phyloP scores from a whole-genome alignment of 2,113 vertebrate genomes.

The Aspiorhynchus laticeps region DNA sequence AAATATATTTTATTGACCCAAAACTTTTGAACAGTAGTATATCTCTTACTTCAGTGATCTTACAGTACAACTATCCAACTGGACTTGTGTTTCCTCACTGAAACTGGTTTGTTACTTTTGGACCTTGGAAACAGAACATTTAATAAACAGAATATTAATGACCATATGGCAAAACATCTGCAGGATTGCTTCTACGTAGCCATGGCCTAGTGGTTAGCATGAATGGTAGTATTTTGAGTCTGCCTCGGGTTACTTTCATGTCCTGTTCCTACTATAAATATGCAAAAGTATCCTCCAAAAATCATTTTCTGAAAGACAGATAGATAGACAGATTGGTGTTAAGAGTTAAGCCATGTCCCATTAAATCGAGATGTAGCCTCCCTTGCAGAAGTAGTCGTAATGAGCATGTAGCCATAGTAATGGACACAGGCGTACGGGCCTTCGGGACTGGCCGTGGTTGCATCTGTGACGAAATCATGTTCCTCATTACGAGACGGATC shows the following conservation, averaged over 20 bases:
- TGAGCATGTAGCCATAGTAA: slow-evolving; percentile 16
- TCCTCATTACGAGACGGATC: slow-evolving; percentile 36
- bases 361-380: slow-evolving; percentile 1
- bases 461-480: slow-evolving; percentile 9
- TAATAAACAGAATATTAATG: slow-evolving; percentile 20
- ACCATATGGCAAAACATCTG: slow-evolving; percentile 11
- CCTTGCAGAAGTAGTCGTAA: slow-evolving; percentile 8
- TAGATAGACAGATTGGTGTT: slow-evolving; percentile 8
- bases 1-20: background rate
- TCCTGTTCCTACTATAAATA: background rate
- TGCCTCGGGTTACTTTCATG: background rate
- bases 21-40: background rate
- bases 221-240: background rate
- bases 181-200: background rate
- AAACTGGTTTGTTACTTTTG: background rate
- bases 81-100: background rate
- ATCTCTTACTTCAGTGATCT: background rate
- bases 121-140: background rate
- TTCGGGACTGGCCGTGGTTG: slow-evolving; percentile 19
- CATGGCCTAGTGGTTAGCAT: background rate
- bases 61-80: background rate
- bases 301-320: background rate
- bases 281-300: background rate
- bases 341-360: background rate
- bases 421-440: background rate